phyloP scores from a whole-genome alignment of 2,888 invertebrate genomes.

The Disparrhopalites patrizii region DNA sequence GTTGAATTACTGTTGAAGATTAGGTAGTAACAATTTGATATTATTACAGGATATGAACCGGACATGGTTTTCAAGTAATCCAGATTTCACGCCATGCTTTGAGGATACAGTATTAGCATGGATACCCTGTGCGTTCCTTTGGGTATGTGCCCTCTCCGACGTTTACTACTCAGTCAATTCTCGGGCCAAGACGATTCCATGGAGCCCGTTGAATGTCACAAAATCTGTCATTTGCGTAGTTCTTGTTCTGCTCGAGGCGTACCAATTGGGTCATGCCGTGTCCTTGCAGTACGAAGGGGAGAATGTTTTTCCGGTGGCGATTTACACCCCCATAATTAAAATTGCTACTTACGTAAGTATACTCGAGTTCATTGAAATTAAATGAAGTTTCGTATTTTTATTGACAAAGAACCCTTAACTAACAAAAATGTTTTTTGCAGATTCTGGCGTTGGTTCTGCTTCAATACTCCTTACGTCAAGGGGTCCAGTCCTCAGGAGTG shows the following conservation, averaged over 20 bases:
- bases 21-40: background rate
- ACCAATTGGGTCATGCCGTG: slow-evolving; percentile 22
- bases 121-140: slow-evolving; percentile 81
- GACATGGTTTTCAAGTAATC: slow-evolving; percentile 60
- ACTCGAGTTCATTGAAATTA: background rate
- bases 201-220: slow-evolving; percentile 48
- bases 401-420: background rate
- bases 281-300: background rate
- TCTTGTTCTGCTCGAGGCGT: slow-evolving; percentile 30
- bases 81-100: slow-evolving; percentile 86
- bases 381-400: background rate
- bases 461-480: slow-evolving; percentile 74
- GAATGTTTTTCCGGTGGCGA: slow-evolving; percentile 23
- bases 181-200: slow-evolving; percentile 42
- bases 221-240: slow-evolving; percentile 31
- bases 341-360: slow-evolving; percentile 36
- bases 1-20: background rate
- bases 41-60: slow-evolving; percentile 37
- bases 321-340: slow-evolving; percentile 37
- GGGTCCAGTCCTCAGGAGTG: slow-evolving; percentile 83
- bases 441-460: slow-evolving; percentile 60
- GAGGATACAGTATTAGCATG: slow-evolving; percentile 85
- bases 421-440: no score
- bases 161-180: slow-evolving; percentile 38
- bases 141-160: slow-evolving; percentile 71